Base-by-base conservation (phyloP, 2,888 invertebrate genomes). In the Zhuqinia jingwanae region DNA sequence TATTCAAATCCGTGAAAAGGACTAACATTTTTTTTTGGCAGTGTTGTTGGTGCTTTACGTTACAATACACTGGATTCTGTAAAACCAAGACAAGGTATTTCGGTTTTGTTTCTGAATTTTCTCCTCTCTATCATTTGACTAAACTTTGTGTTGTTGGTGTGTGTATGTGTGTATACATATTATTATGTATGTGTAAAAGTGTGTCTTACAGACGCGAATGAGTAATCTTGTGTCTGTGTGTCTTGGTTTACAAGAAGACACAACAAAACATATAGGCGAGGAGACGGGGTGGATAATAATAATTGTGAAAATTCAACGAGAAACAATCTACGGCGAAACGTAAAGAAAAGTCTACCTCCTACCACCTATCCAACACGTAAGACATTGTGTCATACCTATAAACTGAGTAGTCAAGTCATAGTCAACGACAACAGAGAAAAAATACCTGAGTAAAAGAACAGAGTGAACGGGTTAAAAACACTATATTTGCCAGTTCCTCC, bases 311-410 rank as follows among this genome's bases (percentile, higher is more conserved):
- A n/a, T n/a, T 68, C 68, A 42, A 17, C 45, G 11, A 65, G 17
- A 5, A 27, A 60, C 11, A 63, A 63, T 70, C 56, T 15, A 58
- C 2, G n/a, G 3, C 50, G 53, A 27, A 75, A 53, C 15, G 17
- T 8, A 75, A 25, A 15, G 53, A 53, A 20, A 25, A 76, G 56
- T 42, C 76, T 56, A 58, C 76, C 25, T 10, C 3, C 2, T 13
- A n/a, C 11, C 15, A 60, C 42, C 65, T 17, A 45, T 25, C 6
- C 27, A 80, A 70, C 70, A 80, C 42, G 80, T 80, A 80, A 80
- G 80, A 80, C 36, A 70, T 80, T 80, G 80, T 80, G 56, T 36
- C 58, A 76, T 58, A 68, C 70, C 68, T 50, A 63, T 50, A 50
- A 36, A 36, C 36, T 6, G 36, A 15, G n/a, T n/a, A 53, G 53